Evolutionary conservation across 1,140 invertebrate genomes (phyloP), one percentile per base, ranked within the genome.

Genomic region (Spodoptera frugiperda): DNA sequence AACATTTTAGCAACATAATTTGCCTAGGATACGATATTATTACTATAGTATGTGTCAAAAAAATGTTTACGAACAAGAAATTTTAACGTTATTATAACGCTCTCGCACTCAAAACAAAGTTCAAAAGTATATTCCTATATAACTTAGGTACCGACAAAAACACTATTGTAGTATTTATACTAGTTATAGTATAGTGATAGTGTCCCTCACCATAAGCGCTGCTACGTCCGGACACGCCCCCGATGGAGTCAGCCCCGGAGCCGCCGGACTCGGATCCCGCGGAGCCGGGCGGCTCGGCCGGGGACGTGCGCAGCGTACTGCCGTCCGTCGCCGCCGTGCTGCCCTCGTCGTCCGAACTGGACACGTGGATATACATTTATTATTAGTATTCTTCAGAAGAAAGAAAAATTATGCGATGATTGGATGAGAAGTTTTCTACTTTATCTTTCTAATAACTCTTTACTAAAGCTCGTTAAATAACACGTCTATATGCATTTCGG

Each of bases 281-380:
- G 76, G 96, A 97, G 72, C 97, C 97, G 80, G 95, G 96, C 84
- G 95, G 97, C 89, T 98, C 97, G 2, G 97, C 97, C 1, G 98
- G 98, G 0, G 98, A 98, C 6, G 98, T 98, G 78, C 98, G 95
- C 63, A 99, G 94, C 1, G 98, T 98, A 55, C 97, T 98, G 39
- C 98, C 98, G 93, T 98, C 98, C 3, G 98, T 98, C 4, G 98
- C 98, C 44, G 98, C 98, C 63, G 98, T 98, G 77, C 97, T 98
- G n/a, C 97, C 97, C 94, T 99, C 98, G 91, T 99, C 98, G 93
- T 99, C 98, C 48, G 98, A 98, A 2, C 97, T 92, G 59, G 17
- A 49, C 6, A 55, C 30, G 30, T 46, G 10, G 5, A 54, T 67
- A 49, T 11, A 14, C 12, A 3, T 53, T 33, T 33, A 53, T 30